Evolutionary conservation across 2,888 invertebrate genomes (phyloP), one percentile per base, ranked within the genome.

Genomic region (Hydraecia micacea): DNA sequence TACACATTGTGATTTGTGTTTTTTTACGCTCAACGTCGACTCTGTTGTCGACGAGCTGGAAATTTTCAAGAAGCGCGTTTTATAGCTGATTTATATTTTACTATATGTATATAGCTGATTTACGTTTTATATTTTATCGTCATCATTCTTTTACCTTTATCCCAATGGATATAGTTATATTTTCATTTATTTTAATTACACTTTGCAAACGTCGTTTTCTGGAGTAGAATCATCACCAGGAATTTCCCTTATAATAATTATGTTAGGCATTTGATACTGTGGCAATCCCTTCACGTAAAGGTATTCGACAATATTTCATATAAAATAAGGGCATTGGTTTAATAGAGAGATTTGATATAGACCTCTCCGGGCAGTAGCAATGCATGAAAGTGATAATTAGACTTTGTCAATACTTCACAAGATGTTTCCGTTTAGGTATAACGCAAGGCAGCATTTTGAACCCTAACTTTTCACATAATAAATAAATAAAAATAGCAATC

Each of bases 211-310:
- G 5, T 66, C 5, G 5, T 42, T 28, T 72, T 74, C 52, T 52
- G 13, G 4, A n/a, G 18, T 25, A 46, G n/a, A 1, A 52, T 55
- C 13, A 18, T 32, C 15, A 1, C 13, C 7, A 36, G 2, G 3
- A 1, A 36, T n/a, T 46, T 28, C 21, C 8, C 15, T 6, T 42
- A 9, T 25, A 65, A 15, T 25, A 55, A 55, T 55, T 55, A 6
- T 8, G 15, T 52, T 28, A 55, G n/a, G n/a, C 39, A 68, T 78
- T 78, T n/a, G 68, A 68, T 68, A 79, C 60, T 55, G 25, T 42
- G 9, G 18, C 42, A 66, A 11, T 36, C 18, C 39, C 25, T 52
- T 42, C n/a, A 52, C n/a, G 42, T 42, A 18, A 49, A 15, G 7
- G 3, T 63, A 32, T 52, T 77, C 2, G n/a, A 63, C 13, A 13